A percentile compares a stretch with the other conserved stretches of the same genome.
These are phyloP conservation scores for Zaprionus taronus DNA, from an alignment of 1,140 invertebrate genomes.

Conservation along the genomic window DNA sequence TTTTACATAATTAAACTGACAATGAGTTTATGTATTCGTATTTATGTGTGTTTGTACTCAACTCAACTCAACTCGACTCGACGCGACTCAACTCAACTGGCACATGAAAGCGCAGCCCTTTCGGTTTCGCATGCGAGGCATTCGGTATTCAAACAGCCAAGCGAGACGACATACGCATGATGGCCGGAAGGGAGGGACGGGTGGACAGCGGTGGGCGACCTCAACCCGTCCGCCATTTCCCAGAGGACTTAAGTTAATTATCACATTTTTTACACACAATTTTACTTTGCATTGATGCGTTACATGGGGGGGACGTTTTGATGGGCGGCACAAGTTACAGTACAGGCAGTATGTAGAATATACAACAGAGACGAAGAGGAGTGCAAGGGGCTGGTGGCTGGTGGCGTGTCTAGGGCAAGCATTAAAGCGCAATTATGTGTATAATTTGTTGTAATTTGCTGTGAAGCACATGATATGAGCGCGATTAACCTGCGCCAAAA, in stretches of 20 bases:
- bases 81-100: not conserved
- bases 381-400: not conserved
- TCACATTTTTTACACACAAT: conserved; percentile 82
- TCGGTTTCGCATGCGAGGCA: conserved; percentile 18
- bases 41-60: conserved; percentile 32
- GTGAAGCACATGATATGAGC: conserved; percentile 62
- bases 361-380: not conserved
- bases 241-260: conserved; percentile 80
- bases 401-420: conserved; percentile 48
- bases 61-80: conserved; percentile 2
- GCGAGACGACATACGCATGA: not conserved
- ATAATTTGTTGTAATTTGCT: conserved; percentile 79
- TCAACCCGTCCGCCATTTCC: conserved; percentile 47
- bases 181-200: not conserved
- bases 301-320: conserved; percentile 20
- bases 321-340: not conserved
- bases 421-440: conserved; percentile 80
- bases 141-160: conserved; percentile 25
- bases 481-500: conserved; percentile 63
- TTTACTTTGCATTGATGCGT: conserved; percentile 80
- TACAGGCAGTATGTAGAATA: not conserved
- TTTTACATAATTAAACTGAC: conserved; percentile 82
- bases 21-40: conserved; percentile 60
- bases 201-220: not conserved
- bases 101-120: conserved; percentile 30